Base-by-base conservation (phyloP, 2,113 vertebrate species). In the Seriola quinqueradiata region DNA sequence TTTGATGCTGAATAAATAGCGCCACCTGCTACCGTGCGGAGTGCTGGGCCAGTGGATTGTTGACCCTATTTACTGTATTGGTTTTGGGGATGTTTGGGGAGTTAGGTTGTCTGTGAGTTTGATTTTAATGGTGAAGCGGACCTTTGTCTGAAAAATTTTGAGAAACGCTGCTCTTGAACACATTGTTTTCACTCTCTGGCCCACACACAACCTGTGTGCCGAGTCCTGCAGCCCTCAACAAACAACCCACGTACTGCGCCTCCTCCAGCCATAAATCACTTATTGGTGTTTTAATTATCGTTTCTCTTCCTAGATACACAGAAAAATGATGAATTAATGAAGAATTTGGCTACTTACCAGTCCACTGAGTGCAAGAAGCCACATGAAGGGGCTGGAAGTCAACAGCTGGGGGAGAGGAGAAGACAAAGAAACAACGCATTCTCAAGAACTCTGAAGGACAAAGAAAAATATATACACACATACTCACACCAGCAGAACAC, bases 301-400 rank as follows among this genome's bases (percentile, higher is more conserved):
- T 4, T 0, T 38, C 32, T 67, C 44, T n/a, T 60, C 1, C 3
- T 13, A 28, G 7, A 64, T 12, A 66, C 5, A 32, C 1, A 2
- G 40, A 67, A 46, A 46, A 70, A 68, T 17, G 8, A 55, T 14
- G 16, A 50, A 42, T 42, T 42, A 42, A 42, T 42, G 28, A 77
- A 36, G 34, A 54, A 63, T 70, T 19, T 57, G 52, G 57, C n/a
- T 67, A 96, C 98, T 97, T 94, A 99, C 98, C 96, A 99, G 86
- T 86, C 98, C 98, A 94, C 97, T 99, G 91, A 98, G 93, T 79
- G 97, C 97, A 92, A 98, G 93, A 87, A 99, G 96, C 97, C 97
- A 98, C 96, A 97, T 98, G 89, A 97, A 97, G 77, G 96, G 94
- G 85, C 97, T 96, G 85, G 98, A 99, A 11, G 97, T 98, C 93